Evolutionary conservation across 2,797 vertebrate species (phyloP).

Genomic region (Microctenopoma steveboyesi): DNA sequence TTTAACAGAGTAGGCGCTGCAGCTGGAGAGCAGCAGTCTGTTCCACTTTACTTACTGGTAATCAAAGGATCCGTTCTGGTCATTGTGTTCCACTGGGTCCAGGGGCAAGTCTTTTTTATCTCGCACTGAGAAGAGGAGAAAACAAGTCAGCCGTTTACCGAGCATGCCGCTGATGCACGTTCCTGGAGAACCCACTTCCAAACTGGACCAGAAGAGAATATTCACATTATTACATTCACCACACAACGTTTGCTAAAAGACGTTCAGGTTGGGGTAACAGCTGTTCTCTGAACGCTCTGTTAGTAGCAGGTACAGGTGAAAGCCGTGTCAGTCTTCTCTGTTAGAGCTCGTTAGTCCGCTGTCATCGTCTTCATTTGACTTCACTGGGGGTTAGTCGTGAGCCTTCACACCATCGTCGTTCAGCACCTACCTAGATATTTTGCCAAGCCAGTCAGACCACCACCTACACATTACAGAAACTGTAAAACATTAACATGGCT

Average conservation of each 20-base stretch:
- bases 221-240: too few species aligned
- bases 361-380: slow-evolving; percentile 6
- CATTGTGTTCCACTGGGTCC: slow-evolving; percentile 93
- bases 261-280: too few species aligned
- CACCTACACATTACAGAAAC: slow-evolving; percentile 76
- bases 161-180: neutral
- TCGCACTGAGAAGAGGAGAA: slow-evolving; percentile 82
- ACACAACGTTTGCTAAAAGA: too few species aligned
- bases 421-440: slow-evolving; percentile 72
- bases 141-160: neutral
- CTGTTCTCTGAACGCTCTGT: neutral
- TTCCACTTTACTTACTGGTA: slow-evolving; percentile 88
- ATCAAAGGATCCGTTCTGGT: slow-evolving; percentile 95
- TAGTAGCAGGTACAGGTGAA: slow-evolving; percentile 12
- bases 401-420: neutral
- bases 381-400: slow-evolving; percentile 40
- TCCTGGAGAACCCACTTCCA: neutral
- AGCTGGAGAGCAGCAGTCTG: neutral
- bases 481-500: slow-evolving; percentile 70
- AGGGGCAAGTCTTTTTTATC: slow-evolving; percentile 96
- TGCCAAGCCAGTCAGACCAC: slow-evolving; percentile 48
- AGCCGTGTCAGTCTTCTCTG: slow-evolving; percentile 3
- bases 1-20: neutral
- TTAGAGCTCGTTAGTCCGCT: slow-evolving; percentile 4
- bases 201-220: too few species aligned